Base-by-base conservation (phyloP, 2,113 vertebrate genomes). In the Indri indri region DNA sequence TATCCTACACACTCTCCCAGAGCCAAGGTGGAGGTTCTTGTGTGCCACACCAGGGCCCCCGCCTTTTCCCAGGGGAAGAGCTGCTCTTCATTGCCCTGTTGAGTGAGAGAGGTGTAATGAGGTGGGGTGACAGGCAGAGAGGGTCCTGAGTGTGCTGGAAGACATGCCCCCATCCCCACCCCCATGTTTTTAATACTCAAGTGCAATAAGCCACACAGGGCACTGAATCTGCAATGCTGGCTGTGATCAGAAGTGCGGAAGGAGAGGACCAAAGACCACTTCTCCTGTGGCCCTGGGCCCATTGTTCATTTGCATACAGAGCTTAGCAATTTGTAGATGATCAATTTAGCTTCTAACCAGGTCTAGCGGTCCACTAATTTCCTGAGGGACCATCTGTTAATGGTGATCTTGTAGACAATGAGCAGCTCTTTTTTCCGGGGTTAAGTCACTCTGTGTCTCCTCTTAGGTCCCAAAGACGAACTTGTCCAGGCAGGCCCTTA, bases 401-500 rank as follows among this genome's bases (percentile, higher is more conserved):
- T 61, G 37, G 42, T n/a, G 18, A 65, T 52, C 79, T 86, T 85
- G 45, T 76, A 50, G 40, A 9, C 0, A 0, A 32, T 32, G 40
- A 83, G 16, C 8, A 45, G 81, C 20, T 88, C 34, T 88, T 83
- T 22, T 22, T 85, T 73, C 8, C 50, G 22, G 42, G 17, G 45
- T 54, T 34, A 86, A 61, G 8, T 90, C 54, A 65, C 50, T 47
- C 30, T 84, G 54, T 11, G 9, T 79, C 52, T 91, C 50, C 34
- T 73, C 50, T 61, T 20, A 37, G 13, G 74, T 54, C 32, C 37
- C 83, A 68, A 74, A 88, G 57, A 73, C 8, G 27, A 92, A 89
- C 57, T 82, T 50, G 30, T 79, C 42, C 54, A 79, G 88, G n/a
- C 59, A 90, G 66, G 34, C 92, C 40, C 61, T 63, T 79, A 79